Evolutionary conservation across 53 echinoderm and acorn worm species (phyloP), one percentile per base, ranked within the genome.

Genomic region (Patiria pectinifera): DNA sequence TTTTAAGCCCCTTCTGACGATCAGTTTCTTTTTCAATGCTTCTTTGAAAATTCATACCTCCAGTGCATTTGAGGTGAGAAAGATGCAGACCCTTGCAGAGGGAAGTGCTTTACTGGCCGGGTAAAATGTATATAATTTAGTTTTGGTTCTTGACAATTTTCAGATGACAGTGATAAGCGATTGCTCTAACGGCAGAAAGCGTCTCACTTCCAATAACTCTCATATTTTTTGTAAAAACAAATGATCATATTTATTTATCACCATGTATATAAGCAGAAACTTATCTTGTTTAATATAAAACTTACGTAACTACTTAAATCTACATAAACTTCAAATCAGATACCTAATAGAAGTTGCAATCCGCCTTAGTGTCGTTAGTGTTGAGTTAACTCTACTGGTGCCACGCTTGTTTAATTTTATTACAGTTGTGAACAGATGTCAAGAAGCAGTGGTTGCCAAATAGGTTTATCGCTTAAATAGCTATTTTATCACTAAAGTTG

Each of bases 281-380:
- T 79, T 47, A 48, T 79, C 45, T 53, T 46, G 8, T 79, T 48
- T 45, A 79, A 79, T 44, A 79, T 79, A 79, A 79, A 79, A 76
- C 4, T 18, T 66, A 11, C 66, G 4, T 66, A 66, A 66, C 66
- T 74, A 74, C 74, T 74, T 74, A 24, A 79, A 46, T 79, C 79
- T 8, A n/a, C n/a, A n/a, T 35, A 11, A 1, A 77, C 35, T 21
- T 19, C 0, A 72, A 24, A 76, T 76, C 22, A 76, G 53, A 76
- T 43, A 23, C 25, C 43, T 66, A 66, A 66, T 66, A 24, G 74
- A 24, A 74, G 22, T 74, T n/a, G 74, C 74, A 74, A 74, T n/a
- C 24, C 24, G 10, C n/a, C 74, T 9, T 11, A 0, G 35, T 11
- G 19, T 15, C 19, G 10, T 66, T 66, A 16, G 66, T 66, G 19